phyloP scores from a whole-genome alignment of 2,888 invertebrate species.

The Ashinkailepas kermadecensis region DNA sequence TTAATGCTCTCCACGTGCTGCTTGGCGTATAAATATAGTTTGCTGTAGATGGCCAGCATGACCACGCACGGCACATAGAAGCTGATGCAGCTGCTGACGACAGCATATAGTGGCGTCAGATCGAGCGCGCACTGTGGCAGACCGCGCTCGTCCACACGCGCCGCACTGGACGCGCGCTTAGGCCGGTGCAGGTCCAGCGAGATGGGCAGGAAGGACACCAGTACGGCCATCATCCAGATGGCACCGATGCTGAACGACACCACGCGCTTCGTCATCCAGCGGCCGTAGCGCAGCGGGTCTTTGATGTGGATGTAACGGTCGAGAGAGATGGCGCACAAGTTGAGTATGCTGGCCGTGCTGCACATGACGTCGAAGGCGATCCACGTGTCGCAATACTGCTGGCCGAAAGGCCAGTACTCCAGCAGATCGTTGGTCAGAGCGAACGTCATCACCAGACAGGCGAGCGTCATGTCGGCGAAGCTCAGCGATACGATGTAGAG shows the following conservation, averaged over 20 bases:
- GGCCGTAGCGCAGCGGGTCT: constrained; percentile 60
- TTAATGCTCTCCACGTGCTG: constrained; percentile 93
- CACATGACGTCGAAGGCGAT: constrained; percentile 99
- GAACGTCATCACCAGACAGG: constrained; percentile 96
- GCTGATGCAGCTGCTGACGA: constrained; percentile 94
- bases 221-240: constrained; percentile 87
- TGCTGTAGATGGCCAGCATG: constrained; percentile 88
- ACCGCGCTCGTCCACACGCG: constrained; percentile 48
- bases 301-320: constrained; percentile 82
- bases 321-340: constrained; percentile 94
- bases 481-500: constrained; percentile 91
- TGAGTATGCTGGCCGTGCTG: constrained; percentile 96
- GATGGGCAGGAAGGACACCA: constrained; percentile 94
- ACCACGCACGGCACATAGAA: constrained; percentile 97
- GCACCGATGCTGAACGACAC: constrained; percentile 78
- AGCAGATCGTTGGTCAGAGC: constrained; percentile 95
- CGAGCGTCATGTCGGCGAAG: constrained; percentile 94
- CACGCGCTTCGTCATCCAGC: constrained; percentile 81
- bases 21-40: constrained; percentile 93
- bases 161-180: constrained; percentile 49
- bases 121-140: constrained; percentile 83
- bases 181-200: constrained; percentile 82
- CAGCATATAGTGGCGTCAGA: constrained; percentile 89
- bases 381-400: constrained; percentile 95
- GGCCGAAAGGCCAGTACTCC: constrained; percentile 96